A percentile compares a stretch with the other conserved stretches of the same genome.
phyloP scores from a whole-genome alignment of 1,140 invertebrate species.

The Drosophila lini region DNA sequence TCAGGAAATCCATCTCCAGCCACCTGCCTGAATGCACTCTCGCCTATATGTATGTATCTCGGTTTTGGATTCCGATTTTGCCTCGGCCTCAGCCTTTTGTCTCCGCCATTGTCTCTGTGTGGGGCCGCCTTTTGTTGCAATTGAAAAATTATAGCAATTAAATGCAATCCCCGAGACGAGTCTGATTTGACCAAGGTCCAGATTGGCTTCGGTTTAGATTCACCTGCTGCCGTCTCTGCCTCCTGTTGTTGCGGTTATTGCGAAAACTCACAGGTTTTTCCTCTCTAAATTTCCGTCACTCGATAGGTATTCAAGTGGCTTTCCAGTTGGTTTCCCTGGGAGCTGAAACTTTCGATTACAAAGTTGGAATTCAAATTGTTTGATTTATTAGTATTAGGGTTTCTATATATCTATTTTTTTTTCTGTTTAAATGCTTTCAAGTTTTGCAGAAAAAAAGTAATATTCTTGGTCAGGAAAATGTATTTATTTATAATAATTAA shows the following conservation, averaged over 20 bases:
- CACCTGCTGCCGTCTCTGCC: slow-evolving; percentile 14
- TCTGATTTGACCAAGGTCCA: slow-evolving; percentile 45
- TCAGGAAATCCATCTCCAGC: slow-evolving; percentile 68
- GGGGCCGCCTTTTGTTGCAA: slow-evolving; percentile 65
- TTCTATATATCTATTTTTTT: not conserved
- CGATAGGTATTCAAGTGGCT: slow-evolving; percentile 1
- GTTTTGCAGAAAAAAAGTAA: not conserved
- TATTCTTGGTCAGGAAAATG: too few species aligned
- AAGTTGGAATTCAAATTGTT: not conserved
- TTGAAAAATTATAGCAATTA: slow-evolving; percentile 79
- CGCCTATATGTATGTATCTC: slow-evolving; percentile 23
- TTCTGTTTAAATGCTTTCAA: not conserved
- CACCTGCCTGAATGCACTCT: slow-evolving; percentile 62
- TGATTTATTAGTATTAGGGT: fast-evolving
- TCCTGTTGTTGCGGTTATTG: not conserved
- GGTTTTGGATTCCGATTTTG: slow-evolving; percentile 53
- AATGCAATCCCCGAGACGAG: slow-evolving; percentile 46
- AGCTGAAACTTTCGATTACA: not conserved
- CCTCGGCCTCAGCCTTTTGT: slow-evolving; percentile 52
- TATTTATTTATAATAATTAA: too few species aligned
- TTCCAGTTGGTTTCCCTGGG: not conserved
- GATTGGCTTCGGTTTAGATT: slow-evolving; percentile 38
- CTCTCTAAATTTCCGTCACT: not conserved
- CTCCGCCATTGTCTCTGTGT: slow-evolving; percentile 48
- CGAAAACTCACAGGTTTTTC: slow-evolving; percentile 9